phyloP scores from a whole-genome alignment of 2,797 vertebrate species.

The Capromys pilorides region DNA sequence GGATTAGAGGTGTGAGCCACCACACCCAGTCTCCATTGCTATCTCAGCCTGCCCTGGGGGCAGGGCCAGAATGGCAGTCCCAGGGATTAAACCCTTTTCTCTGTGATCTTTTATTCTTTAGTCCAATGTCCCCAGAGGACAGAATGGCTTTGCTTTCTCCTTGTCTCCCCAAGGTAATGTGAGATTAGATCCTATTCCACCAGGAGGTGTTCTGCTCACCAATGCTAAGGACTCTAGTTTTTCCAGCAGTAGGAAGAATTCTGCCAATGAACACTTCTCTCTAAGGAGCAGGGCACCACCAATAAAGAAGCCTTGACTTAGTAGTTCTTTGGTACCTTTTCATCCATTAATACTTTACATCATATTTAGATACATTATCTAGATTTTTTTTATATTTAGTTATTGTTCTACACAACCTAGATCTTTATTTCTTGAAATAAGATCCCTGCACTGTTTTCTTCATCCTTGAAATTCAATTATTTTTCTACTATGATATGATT shows the following conservation, averaged over 20 bases:
- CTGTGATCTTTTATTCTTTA: not conserved
- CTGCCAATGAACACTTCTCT: not conserved
- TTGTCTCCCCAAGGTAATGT: not conserved
- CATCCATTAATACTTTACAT: not conserved
- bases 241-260: not conserved
- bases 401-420: not conserved
- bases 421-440: not conserved
- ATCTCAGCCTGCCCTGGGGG: too few relatives aligned
- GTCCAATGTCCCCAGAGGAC: not conserved
- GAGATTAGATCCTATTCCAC: not conserved
- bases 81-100: not conserved
- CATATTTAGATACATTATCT: not conserved
- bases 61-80: too few relatives aligned
- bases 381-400: not conserved
- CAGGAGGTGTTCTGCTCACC: not conserved
- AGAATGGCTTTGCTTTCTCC: not conserved
- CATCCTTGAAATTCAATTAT: not conserved
- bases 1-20: too few relatives aligned
- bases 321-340: not conserved
- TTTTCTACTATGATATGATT: not conserved
- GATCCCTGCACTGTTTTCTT: not conserved
- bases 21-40: too few relatives aligned
- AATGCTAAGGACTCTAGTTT: not conserved
- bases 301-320: not conserved
- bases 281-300: too few relatives aligned